Evolutionary conservation across 1,140 invertebrate species (phyloP).

Genomic region (Trinorchestia longiramus): DNA sequence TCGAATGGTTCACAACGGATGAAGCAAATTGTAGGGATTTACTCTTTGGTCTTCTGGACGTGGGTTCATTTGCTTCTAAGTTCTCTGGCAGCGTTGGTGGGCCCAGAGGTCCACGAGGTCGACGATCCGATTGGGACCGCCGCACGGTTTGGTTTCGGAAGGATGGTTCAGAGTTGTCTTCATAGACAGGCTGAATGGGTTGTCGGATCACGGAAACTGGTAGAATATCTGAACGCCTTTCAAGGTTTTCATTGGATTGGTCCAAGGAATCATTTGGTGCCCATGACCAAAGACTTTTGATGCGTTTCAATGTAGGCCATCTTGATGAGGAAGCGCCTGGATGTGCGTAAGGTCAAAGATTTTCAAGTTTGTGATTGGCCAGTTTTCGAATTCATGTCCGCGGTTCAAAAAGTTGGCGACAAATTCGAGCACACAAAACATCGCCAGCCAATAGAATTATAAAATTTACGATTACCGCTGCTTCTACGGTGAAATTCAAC

Average conservation of each 20-base stretch:
- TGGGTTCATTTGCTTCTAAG: background rate
- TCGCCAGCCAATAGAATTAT: background rate
- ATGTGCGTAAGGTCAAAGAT: constrained; percentile 14
- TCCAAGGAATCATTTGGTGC: background rate
- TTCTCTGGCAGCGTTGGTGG: background rate
- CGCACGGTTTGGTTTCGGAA: background rate
- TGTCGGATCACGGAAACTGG: background rate
- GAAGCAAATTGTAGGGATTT: constrained; percentile 33
- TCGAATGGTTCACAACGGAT: background rate
- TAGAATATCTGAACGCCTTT: background rate
- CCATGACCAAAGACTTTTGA: background rate
- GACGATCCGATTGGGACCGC: background rate
- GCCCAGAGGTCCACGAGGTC: background rate
- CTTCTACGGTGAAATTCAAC: background rate
- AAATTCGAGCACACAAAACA: background rate
- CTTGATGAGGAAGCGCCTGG: background rate
- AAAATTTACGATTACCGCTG: background rate
- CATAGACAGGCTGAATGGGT: background rate
- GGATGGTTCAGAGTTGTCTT: background rate
- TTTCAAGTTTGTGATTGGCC: background rate
- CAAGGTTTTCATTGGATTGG: background rate
- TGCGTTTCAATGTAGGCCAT: background rate
- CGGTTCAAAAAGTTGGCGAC: background rate
- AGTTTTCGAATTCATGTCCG: background rate
- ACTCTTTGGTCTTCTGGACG: background rate